Base-by-base conservation (phyloP, 2,113 vertebrate genomes). In the Semicossyphus pulcher region DNA sequence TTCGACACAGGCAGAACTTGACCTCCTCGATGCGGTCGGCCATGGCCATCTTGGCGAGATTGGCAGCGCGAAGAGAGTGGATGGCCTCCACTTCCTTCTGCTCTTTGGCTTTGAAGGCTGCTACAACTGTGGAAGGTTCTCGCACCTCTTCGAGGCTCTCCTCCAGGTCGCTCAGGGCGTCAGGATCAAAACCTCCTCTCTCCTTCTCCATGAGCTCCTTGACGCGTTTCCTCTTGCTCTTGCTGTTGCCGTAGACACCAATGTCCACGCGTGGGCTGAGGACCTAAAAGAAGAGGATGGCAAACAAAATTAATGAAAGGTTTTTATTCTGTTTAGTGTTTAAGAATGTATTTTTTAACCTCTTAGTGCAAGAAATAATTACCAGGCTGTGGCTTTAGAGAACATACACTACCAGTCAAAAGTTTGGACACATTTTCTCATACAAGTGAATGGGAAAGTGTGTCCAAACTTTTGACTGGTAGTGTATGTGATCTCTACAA, bases 1-100 rank as follows among this genome's bases (percentile, higher is more conserved):
- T 96, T 51, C 98, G 96, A 66, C 98, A 99, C 67, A 99, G 84
- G 11, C 98, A 99, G 93, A 99, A 99, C 79, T 97, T 97, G 5
- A 98, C 96, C 75, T 99, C 97, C 80, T 98, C 97, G 0, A 98
- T 98, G 10, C 96, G 95, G 67, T 99, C 98, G n/a, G 96, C 96
- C 96, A 98, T 95, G 16, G 96, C 94, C 96, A 98, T 99, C 93
- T 99, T 99, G 86, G 97, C 97, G 75, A 98, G 81, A 80, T 99
- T 99, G 74, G 96, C 96, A 9, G 96, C 94, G 18, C 97, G 94
- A 47, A 99, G 94, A 2, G 97, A 95, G 54, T 97, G 97, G 92
- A 99, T 98, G 63, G 97, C 94, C 81, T 98, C 96, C 29, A 96
- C 93, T 62, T 99, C 98, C 80, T 98, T 97, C 81, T 96, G 97